phyloP scores from a whole-genome alignment of 2,797 vertebrate genomes.

The Leptatherina wallacei region DNA sequence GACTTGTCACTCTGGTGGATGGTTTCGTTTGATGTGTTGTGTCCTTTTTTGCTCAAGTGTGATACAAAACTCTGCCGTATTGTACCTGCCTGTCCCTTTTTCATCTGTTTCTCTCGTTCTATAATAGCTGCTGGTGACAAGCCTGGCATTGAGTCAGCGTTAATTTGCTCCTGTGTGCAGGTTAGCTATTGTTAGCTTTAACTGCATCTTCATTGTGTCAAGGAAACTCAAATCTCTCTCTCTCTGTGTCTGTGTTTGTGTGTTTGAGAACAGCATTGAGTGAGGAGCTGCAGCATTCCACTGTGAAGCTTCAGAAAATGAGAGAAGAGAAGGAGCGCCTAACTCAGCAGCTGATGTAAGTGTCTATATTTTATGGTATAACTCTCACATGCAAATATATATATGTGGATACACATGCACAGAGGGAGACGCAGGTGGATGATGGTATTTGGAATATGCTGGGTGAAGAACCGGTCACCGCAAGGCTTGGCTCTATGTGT shows the following conservation, averaged over 20 bases:
- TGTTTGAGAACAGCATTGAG: conserved; percentile 50
- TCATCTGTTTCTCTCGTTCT: conserved; percentile 23
- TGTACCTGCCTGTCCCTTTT: conserved; percentile 21
- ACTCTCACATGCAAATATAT: conserved; percentile 28
- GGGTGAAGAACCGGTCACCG: conserved; percentile 66
- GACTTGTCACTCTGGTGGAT: conserved; percentile 29
- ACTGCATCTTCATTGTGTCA: conserved; percentile 36
- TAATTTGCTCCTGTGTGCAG: conserved; percentile 7
- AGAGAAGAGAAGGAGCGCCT: conserved; percentile 58
- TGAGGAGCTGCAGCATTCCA: conserved; percentile 59
- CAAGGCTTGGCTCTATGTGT: conserved; percentile 40
- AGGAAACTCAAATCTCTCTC: conserved; percentile 32
- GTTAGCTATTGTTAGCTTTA: conserved; percentile 40
- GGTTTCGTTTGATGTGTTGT: conserved; percentile 38
- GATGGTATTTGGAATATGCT: conserved; percentile 64
- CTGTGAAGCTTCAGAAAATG: conserved; percentile 54
- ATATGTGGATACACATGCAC: conserved; percentile 35
- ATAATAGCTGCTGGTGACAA: conserved; percentile 55
- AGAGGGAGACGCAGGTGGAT: conserved; percentile 58
- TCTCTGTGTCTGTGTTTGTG: conserved; percentile 22
- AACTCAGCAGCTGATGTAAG: conserved; percentile 70
- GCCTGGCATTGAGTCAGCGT: conserved; percentile 27
- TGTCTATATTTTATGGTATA: conserved; percentile 51
- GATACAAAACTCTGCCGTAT: conserved; percentile 29
- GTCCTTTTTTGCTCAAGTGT: conserved; percentile 27